Evolutionary conservation across 2,797 vertebrate species (phyloP), one percentile per base, ranked within the genome.

Genomic region (Clarias laeviceps): DNA sequence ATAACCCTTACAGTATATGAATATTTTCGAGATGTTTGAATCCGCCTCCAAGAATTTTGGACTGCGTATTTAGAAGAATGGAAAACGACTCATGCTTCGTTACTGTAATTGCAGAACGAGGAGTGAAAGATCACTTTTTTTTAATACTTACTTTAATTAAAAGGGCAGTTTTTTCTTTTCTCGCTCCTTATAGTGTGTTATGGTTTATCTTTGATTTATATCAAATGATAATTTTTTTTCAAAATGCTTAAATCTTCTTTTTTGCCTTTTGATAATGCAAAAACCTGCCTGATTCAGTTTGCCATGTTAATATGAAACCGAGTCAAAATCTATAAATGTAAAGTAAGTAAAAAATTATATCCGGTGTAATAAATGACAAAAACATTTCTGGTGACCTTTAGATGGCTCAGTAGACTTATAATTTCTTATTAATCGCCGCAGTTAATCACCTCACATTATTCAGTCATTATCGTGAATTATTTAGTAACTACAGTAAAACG

Each of bases 391-490:
- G 40, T 59, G 32, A 76, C 12, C 24, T 45, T 3, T 8, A 37
- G 62, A 79, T 12, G 34, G 24, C 12, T n/a, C 24, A 18, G 18
- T 37, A 27, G 77, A 62, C 15, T 4, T 14, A 18, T 18, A 32
- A 32, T 62, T 37, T 64, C 37, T 65, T 62, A 62, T 64, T 80
- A 80, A 65, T 50, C 62, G 11, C 11, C 11, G 11, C 45, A 29
- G 62, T 32, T 80, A 29, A 29, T 27, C 78, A 29, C 18, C 17
- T 65, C 37, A 29, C 20, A 80, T 80, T 50, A 80, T 50, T 80
- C 40, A 20, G 45, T 29, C n/a, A 18, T 80, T 80, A 50, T 9
- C 9, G 50, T 80, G 24, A 80, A 80, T 80, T 50, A 80, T 80
- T 80, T n/a, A 80, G n/a, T 80, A 14, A 54, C 40, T 50, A 20